Conservation (phyloP, 2,113 vertebrate genomes). For the Coracopsis vasa region DNA sequence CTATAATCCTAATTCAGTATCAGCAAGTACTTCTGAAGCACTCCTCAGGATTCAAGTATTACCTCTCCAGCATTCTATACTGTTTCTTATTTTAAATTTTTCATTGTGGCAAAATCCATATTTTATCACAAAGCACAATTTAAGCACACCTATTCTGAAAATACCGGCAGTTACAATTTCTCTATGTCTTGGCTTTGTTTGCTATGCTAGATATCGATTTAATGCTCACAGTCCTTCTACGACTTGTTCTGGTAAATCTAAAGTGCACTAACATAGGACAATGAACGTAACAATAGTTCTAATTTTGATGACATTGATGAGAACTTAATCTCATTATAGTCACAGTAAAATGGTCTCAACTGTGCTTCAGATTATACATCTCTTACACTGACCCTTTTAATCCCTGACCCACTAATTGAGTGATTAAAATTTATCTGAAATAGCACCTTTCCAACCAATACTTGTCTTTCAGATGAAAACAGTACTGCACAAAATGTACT, state of each 20-base stretch:
- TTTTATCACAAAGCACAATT: background rate
- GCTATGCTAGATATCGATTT: background rate
- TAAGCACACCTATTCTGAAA: background rate
- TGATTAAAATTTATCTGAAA: background rate
- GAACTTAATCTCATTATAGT: background rate
- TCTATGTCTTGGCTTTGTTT: background rate
- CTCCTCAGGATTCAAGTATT: background rate
- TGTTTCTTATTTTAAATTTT: background rate
- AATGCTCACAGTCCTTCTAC: background rate
- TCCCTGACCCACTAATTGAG: background rate
- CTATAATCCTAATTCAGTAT: background rate
- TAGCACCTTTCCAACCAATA: background rate
- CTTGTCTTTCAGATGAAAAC: background rate
- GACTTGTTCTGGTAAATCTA: background rate
- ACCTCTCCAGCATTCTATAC: background rate
- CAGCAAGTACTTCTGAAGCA: background rate
- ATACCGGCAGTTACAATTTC: background rate
- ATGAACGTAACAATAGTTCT: background rate
- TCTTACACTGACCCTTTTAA: background rate
- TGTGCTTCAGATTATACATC: background rate
- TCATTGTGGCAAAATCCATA: background rate
- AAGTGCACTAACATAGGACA: background rate
- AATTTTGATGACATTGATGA: background rate
- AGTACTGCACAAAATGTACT: background rate
- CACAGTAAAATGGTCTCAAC: background rate